Evolutionary conservation across 2,888 invertebrate species (phyloP).

Genomic region (Seladonia tumulorum): DNA sequence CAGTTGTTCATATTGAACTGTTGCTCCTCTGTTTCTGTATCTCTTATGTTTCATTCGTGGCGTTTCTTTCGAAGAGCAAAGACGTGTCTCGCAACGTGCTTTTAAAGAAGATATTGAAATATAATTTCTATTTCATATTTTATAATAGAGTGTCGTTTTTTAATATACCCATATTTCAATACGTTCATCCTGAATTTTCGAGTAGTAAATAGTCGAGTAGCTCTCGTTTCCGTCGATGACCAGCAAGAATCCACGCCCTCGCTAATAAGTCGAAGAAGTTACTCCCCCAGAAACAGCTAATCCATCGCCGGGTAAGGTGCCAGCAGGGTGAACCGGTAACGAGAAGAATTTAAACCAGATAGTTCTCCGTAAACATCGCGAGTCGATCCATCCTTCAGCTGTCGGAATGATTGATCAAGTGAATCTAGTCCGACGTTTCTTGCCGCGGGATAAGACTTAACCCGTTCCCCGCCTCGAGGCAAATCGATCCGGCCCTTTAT

Average conservation of each 20-base stretch:
- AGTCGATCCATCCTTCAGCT: slow-evolving; percentile 73
- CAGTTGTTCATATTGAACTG: too few relatives aligned
- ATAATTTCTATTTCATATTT: too few relatives aligned
- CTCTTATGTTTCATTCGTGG: too few relatives aligned
- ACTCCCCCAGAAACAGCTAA: slow-evolving; percentile 40
- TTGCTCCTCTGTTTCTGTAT: too few relatives aligned
- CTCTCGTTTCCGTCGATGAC: slow-evolving; percentile 53
- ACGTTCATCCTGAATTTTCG: too few relatives aligned
- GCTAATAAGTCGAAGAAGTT: slow-evolving; percentile 58
- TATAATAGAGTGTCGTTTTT: too few relatives aligned
- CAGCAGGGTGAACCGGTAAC: slow-evolving; percentile 41
- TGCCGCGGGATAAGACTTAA: slow-evolving; percentile 69
- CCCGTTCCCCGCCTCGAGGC: slow-evolving; percentile 67
- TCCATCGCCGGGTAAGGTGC: slow-evolving; percentile 26
- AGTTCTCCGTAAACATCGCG: slow-evolving; percentile 68
- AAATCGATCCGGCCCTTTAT: slow-evolving; percentile 73
- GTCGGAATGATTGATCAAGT: slow-evolving; percentile 75
- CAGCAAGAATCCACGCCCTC: slow-evolving; percentile 30
- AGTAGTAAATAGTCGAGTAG: too few relatives aligned
- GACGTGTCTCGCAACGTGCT: too few relatives aligned
- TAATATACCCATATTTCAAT: too few relatives aligned
- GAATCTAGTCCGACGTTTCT: slow-evolving; percentile 70
- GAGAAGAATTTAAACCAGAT: slow-evolving; percentile 69
- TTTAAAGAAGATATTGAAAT: too few relatives aligned
- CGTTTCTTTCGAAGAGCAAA: too few relatives aligned